Percentiles rank a stretch among this genome's conserved stretches.
Evolutionary conservation across 2,888 invertebrate species (phyloP).

Genomic region (Griposia aprilina): DNA sequence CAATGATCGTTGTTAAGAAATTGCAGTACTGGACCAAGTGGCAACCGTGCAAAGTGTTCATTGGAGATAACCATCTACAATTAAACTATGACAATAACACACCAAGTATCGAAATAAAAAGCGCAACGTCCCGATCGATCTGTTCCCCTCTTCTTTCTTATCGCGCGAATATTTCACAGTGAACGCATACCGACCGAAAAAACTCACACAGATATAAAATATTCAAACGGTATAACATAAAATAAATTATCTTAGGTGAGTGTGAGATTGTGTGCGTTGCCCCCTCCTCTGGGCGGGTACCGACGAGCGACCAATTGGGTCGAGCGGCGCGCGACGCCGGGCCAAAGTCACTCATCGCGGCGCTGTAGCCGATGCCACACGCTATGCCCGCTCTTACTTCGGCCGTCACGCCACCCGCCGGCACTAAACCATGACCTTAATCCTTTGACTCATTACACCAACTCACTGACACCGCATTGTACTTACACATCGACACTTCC

Average conservation of each 20-base stretch:
- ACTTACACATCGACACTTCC: constrained; percentile 49
- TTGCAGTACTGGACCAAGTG: background rate
- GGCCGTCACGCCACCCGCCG: constrained; percentile 62
- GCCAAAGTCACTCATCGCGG: constrained; percentile 83
- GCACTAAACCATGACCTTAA: constrained; percentile 76
- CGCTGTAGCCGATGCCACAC: constrained; percentile 74
- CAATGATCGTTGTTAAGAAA: background rate
- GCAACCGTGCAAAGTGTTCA: constrained; percentile 12
- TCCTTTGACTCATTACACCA: constrained; percentile 72
- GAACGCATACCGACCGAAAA: constrained; percentile 90
- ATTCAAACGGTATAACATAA: constrained; percentile 91
- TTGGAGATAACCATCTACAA: constrained; percentile 69
- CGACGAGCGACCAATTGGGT: constrained; percentile 88
- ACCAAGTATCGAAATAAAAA: constrained; percentile 86
- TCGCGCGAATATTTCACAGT: constrained; percentile 91
- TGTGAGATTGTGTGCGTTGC: constrained; percentile 86
- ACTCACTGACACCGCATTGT: constrained; percentile 62
- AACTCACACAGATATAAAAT: constrained; percentile 91
- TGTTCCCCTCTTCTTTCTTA: constrained; percentile 90
- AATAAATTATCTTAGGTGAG: constrained; percentile 91
- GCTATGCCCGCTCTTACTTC: constrained; percentile 70
- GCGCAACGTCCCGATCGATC: constrained; percentile 89
- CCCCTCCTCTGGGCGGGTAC: constrained; percentile 88
- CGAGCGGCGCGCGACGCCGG: constrained; percentile 90
- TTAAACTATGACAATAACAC: constrained; percentile 83